Base-by-base conservation (phyloP, 2,797 vertebrate species). In the Macroramphosus scolopax region DNA sequence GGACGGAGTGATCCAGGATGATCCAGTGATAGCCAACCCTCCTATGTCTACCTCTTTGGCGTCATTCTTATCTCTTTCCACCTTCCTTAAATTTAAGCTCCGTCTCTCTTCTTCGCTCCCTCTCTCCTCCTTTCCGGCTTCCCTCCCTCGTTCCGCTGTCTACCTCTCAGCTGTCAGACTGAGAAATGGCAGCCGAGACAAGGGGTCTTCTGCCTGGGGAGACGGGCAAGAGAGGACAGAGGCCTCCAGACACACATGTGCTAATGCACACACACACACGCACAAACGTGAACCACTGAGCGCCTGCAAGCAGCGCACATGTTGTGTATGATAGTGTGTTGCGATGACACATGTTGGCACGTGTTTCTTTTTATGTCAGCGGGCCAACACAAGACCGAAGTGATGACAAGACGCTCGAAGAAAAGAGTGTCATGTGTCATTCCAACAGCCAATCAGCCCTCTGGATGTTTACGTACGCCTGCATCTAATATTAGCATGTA, bases 81-180 rank as follows among this genome's bases (percentile, higher is more conserved):
- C 14, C 37, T 34, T 67, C 33, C 48, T 55, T 34, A 68, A 38
- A 74, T 63, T 60, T 64, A 39, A 12, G 13, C 38, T 28, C 26
- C 17, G 22, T 15, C 30, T 39, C 42, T 35, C 5, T 9, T 17
- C 14, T 8, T 7, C 28, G 8, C 9, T 15, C 22, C 10, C 10
- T n/a, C 17, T 24, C 17, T 51, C 29, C 32, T 62, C 34, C 38
- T 24, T 32, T 63, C 45, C 50, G 3, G 20, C 20, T 6, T 3
- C 20, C 6, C 20, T 22, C 20, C 20, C 20, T 22, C 38, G 74
- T 79, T 76, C 76, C 69, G 50, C 69, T 80, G 68, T 84, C 76
- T 72, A 41, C 66, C 77, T 83, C 77, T 82, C 66, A 77, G 78
- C 81, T 84, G 83, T 88, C 85, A 86, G 78, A 49, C 80, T 84